Percentiles rank a stretch among this genome's conserved stretches.
phyloP scores from a whole-genome alignment of 2,797 vertebrate species.

The Gephyroberyx darwinii region DNA sequence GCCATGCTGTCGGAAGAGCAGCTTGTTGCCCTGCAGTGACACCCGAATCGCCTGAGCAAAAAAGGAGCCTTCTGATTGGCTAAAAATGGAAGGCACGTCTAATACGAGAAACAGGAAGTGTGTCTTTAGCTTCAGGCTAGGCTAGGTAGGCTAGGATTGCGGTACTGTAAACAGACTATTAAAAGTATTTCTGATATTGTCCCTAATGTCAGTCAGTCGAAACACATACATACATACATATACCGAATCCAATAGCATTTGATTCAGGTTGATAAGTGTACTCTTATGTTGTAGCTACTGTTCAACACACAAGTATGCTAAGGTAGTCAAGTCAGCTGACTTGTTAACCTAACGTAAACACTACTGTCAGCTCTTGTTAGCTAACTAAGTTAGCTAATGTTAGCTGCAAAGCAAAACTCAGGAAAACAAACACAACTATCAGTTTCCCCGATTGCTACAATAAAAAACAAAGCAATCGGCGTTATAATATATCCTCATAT shows the following conservation, averaged over 20 bases:
- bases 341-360: background rate
- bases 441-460: fast-evolving
- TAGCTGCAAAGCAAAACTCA: background rate
- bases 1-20: conserved; percentile 2
- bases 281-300: background rate
- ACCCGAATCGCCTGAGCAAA: conserved; percentile 54
- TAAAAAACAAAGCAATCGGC: background rate
- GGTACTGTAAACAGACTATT: conserved; percentile 6
- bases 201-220: background rate
- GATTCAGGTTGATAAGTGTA: background rate
- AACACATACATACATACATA: too few relatives aligned
- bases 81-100: conserved; percentile 40
- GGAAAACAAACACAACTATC: background rate
- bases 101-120: conserved; percentile 65
- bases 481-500: background rate
- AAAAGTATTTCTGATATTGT: background rate
- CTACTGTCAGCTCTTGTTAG: background rate
- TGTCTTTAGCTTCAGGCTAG: background rate
- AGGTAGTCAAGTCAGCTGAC: conserved; percentile 32
- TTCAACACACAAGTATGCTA: conserved; percentile 7
- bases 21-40: conserved; percentile 54
- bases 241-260: too few relatives aligned
- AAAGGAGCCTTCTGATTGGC: conserved; percentile 75
- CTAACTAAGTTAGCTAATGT: conserved; percentile 16
- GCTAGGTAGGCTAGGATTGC: background rate